These are phyloP conservation scores for Merops nubicus DNA, from an alignment of 2,113 vertebrate species.

Conservation along the genomic window DNA sequence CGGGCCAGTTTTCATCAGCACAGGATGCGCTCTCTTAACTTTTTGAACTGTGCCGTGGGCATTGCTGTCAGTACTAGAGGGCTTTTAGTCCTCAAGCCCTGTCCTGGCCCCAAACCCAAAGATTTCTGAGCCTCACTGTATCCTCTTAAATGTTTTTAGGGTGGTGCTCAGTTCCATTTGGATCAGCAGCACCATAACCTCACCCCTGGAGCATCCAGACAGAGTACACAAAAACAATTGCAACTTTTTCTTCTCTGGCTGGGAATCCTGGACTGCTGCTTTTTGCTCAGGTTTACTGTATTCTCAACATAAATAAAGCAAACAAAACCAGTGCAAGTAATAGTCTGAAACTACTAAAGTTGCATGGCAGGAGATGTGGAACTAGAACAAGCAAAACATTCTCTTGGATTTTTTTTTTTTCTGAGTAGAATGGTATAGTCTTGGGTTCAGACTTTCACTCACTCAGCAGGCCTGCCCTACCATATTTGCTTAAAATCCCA, in stretches of 20 bases:
- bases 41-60: neutral
- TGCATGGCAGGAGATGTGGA: neutral
- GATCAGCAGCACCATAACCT: slow-evolving; percentile 58
- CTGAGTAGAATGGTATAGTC: neutral
- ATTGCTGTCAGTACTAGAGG: neutral
- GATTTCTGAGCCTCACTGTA: neutral
- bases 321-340: slow-evolving; percentile 14
- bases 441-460: neutral
- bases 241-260: slow-evolving; percentile 34
- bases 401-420: neutral
- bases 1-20: neutral
- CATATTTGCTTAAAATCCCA: neutral
- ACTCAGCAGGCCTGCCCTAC: neutral
- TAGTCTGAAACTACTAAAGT: neutral
- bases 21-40: neutral
- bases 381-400: neutral
- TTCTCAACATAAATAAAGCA: slow-evolving; percentile 52
- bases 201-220: slow-evolving; percentile 47
- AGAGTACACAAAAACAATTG: slow-evolving; percentile 19
- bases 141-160: neutral
- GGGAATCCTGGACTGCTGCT: neutral
- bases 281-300: neutral
- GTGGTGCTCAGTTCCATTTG: neutral
- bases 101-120: neutral
- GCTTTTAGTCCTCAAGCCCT: neutral